Evolutionary conservation across 2,888 invertebrate genomes (phyloP).

Genomic region (Antheraea assamensis): DNA sequence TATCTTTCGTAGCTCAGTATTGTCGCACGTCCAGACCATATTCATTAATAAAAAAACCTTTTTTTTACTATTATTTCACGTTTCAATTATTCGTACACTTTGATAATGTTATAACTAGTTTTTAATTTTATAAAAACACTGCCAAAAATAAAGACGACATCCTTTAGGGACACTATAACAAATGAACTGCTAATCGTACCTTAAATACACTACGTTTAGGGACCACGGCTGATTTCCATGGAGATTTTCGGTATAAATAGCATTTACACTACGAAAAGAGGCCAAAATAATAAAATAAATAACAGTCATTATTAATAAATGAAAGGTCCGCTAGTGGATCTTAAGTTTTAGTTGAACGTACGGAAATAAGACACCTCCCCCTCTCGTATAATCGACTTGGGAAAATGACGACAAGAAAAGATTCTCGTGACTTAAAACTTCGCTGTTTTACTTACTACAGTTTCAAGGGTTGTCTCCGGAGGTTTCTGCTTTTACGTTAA

Average conservation of each 20-base stretch:
- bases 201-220: constrained; percentile 54
- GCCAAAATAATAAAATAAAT: constrained; percentile 24
- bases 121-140: constrained; percentile 51
- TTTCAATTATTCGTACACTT: not conserved
- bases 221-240: constrained; percentile 58
- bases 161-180: constrained; percentile 45
- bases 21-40: too few species aligned
- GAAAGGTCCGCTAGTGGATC: not conserved
- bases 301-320: not conserved
- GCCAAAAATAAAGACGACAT: constrained; percentile 43
- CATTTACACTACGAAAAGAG: constrained; percentile 37
- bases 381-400: constrained; percentile 31
- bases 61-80: too few species aligned
- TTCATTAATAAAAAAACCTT: too few species aligned
- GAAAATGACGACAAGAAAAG: constrained; percentile 40
- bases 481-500: constrained; percentile 39
- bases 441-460: constrained; percentile 41
- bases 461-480: constrained; percentile 42
- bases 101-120: constrained; percentile 29
- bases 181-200: constrained; percentile 55
- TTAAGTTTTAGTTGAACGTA: constrained; percentile 1
- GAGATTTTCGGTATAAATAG: constrained; percentile 48
- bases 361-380: constrained; percentile 26
- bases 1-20: too few species aligned
- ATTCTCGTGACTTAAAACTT: constrained; percentile 43